phyloP scores from a whole-genome alignment of 2,888 invertebrate species.

The Epinotia demarniana region DNA sequence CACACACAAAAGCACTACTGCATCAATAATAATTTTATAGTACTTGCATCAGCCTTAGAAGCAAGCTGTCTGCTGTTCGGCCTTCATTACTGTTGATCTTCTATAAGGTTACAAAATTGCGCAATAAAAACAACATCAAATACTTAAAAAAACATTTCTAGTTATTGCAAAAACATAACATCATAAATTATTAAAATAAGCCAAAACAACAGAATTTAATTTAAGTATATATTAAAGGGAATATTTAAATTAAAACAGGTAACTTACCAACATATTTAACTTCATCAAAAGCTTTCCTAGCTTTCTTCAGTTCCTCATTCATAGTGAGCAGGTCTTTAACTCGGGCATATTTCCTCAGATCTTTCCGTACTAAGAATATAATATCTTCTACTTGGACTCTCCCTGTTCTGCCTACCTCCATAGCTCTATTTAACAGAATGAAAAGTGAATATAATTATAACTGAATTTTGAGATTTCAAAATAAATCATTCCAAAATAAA shows the following conservation, averaged over 20 bases:
- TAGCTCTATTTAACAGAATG: conserved; percentile 87
- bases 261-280: conserved; percentile 96
- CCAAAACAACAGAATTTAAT: conserved; percentile 30
- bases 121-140: conserved; percentile 46
- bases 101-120: conserved; percentile 74
- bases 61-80: conserved; percentile 69
- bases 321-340: conserved; percentile 98
- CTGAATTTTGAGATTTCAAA: background rate
- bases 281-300: conserved; percentile 99
- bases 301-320: conserved; percentile 99
- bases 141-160: conserved; percentile 28
- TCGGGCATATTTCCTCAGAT: conserved; percentile 97
- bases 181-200: conserved; percentile 24
- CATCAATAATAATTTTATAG: conserved; percentile 67
- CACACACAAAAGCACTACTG: conserved; percentile 72
- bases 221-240: background rate
- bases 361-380: conserved; percentile 97
- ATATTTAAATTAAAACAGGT: background rate
- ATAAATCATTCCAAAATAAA: background rate
- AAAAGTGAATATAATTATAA: background rate
- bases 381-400: conserved; percentile 99
- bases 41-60: conserved; percentile 83
- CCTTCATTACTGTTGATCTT: conserved; percentile 81
- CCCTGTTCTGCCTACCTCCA: conserved; percentile 98
- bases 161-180: conserved; percentile 25